phyloP scores from a whole-genome alignment of 2,888 invertebrate species.

The Papilio elwesi region DNA sequence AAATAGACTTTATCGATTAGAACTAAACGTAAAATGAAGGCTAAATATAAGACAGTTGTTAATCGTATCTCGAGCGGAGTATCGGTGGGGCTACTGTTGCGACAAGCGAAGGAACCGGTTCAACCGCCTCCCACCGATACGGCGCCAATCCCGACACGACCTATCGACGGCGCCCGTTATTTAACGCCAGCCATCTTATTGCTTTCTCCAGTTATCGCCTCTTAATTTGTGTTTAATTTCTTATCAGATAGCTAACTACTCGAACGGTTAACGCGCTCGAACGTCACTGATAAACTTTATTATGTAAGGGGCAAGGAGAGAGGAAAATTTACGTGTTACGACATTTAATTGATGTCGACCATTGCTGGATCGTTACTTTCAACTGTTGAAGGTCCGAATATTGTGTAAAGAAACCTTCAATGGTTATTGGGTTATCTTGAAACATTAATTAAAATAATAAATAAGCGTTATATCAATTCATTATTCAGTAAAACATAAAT shows the following conservation, averaged over 20 bases:
- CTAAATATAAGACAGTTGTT: constrained; percentile 58
- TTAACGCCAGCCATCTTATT: constrained; percentile 47
- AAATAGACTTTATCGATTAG: not conserved
- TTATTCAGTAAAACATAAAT: not conserved
- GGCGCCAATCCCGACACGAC: constrained; percentile 68
- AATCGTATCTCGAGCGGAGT: constrained; percentile 73
- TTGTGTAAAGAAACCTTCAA: constrained; percentile 16
- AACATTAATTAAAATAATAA: constrained; percentile 7
- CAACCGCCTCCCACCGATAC: constrained; percentile 66
- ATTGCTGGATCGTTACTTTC: not conserved
- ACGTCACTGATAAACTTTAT: constrained; percentile 36
- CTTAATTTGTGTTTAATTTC: constrained; percentile 56
- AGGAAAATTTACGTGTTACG: constrained; percentile 32
- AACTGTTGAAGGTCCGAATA: constrained; percentile 11
- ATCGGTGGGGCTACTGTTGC: constrained; percentile 79
- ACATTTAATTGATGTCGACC: constrained; percentile 1
- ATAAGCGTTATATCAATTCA: not conserved
- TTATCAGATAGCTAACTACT: constrained; percentile 50
- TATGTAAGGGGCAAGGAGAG: constrained; percentile 33
- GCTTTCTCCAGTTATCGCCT: constrained; percentile 55
- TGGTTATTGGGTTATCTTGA: constrained; percentile 1
- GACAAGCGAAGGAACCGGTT: constrained; percentile 70
- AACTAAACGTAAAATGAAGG: constrained; percentile 46
- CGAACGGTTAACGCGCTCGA: constrained; percentile 45
- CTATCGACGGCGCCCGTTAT: constrained; percentile 51